Percentiles rank a stretch among this genome's conserved stretches.
phyloP scores from a whole-genome alignment of 2,797 vertebrate genomes.

The Crenuchus spilurus region DNA sequence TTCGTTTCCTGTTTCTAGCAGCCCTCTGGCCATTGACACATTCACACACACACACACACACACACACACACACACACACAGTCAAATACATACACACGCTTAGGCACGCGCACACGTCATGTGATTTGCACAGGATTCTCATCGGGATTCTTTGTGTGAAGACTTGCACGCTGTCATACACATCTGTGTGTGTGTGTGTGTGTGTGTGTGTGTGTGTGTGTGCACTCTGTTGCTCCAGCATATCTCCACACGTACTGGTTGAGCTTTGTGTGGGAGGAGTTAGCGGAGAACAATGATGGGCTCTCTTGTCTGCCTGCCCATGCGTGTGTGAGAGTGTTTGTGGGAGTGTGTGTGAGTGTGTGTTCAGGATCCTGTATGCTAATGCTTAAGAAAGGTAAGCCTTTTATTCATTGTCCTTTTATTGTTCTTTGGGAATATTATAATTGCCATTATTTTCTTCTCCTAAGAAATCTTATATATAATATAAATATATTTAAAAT shows the following conservation, averaged over 20 bases:
- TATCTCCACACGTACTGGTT: constrained; percentile 55
- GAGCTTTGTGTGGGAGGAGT: constrained; percentile 74
- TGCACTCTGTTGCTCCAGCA: constrained; percentile 56
- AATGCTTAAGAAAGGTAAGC: constrained; percentile 73
- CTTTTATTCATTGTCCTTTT: constrained; percentile 56
- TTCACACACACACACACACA: constrained; percentile 27
- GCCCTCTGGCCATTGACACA: constrained; percentile 35
- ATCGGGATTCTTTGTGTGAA: constrained; percentile 72
- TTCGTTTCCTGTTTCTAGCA: constrained; percentile 77
- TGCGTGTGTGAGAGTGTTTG: constrained; percentile 55
- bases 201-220: constrained; percentile 26
- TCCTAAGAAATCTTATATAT: not conserved
- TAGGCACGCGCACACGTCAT: constrained; percentile 63
- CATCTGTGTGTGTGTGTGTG: constrained; percentile 42
- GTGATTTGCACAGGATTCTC: constrained; percentile 66
- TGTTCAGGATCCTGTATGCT: constrained; percentile 59
- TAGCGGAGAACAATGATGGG: constrained; percentile 77
- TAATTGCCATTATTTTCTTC: constrained; percentile 16
- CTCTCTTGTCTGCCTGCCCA: constrained; percentile 65
- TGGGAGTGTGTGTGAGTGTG: constrained; percentile 50
- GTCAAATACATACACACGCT: constrained; percentile 36
- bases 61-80: constrained; percentile 40
- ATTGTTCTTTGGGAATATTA: constrained; percentile 39
- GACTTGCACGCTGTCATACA: constrained; percentile 61
- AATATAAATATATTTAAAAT: too few species aligned